Conservation (phyloP, 2,113 vertebrate genomes). For the Onychostruthus taczanowskii region DNA sequence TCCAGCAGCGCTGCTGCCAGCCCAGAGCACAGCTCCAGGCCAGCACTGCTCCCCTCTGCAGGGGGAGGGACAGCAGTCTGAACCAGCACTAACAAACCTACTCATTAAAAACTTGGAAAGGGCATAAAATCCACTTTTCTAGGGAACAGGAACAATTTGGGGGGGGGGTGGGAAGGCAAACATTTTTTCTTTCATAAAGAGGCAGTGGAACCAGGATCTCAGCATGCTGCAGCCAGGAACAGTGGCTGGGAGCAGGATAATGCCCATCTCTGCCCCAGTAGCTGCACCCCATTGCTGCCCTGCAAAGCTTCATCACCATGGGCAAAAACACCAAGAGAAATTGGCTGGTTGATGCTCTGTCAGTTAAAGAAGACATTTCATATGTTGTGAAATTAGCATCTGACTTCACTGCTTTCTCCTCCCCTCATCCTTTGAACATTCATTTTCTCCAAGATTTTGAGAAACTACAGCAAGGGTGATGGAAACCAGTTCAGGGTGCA, state of each 20-base stretch:
- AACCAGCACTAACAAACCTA: neutral
- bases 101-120: neutral
- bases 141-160: neutral
- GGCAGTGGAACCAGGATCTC: neutral
- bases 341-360: neutral
- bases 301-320: neutral
- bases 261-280: neutral
- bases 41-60: neutral
- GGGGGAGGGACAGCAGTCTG: neutral
- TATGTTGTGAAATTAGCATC: neutral
- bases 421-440: neutral
- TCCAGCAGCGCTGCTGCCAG: neutral
- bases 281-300: neutral
- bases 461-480: neutral
- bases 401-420: neutral
- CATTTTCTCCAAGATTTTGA: neutral
- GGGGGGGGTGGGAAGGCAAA: neutral
- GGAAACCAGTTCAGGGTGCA: neutral
- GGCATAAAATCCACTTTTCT: neutral
- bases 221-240: neutral
- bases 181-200: neutral
- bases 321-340: neutral
- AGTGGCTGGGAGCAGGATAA: neutral
- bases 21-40: neutral
- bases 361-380: neutral